Evolutionary conservation across 2,888 invertebrate species (phyloP).

Genomic region (Tromatobia lineatoria): DNA sequence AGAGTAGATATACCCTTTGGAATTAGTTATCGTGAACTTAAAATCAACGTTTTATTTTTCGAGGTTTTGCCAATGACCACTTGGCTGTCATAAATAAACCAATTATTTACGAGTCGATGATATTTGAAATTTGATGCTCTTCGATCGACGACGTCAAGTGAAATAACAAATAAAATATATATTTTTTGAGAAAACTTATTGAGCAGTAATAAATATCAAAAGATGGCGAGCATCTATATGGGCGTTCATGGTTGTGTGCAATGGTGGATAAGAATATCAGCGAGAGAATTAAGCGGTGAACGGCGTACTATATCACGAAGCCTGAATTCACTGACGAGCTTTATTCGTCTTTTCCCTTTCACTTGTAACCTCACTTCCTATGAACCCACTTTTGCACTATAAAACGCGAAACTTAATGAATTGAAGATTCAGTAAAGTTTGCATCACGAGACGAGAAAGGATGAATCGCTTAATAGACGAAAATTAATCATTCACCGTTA

Average conservation of each 20-base stretch:
- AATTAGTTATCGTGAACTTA: too few relatives aligned
- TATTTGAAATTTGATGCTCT: too few relatives aligned
- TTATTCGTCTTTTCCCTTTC: slow-evolving; percentile 7
- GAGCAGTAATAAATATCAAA: too few relatives aligned
- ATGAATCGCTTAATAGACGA: slow-evolving; percentile 39
- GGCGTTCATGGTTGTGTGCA: slow-evolving; percentile 42
- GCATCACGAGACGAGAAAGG: slow-evolving; percentile 14
- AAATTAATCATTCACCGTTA: slow-evolving; percentile 63
- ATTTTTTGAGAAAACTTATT: too few relatives aligned
- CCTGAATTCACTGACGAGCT: slow-evolving; percentile 24
- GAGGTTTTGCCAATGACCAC: too few relatives aligned
- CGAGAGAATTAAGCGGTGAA: slow-evolving; percentile 18
- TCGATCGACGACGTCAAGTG: too few relatives aligned
- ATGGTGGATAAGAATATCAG: slow-evolving; percentile 40
- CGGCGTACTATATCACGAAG: slow-evolving; percentile 21
- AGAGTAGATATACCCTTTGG: too few relatives aligned
- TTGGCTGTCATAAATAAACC: too few relatives aligned
- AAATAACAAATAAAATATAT: too few relatives aligned
- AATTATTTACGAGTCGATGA: too few relatives aligned
- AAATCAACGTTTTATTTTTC: too few relatives aligned
- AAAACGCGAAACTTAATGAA: slow-evolving; percentile 66
- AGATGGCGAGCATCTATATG: background rate
- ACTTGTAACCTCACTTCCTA: slow-evolving; percentile 27
- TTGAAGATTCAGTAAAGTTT: slow-evolving; percentile 64
- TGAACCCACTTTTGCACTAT: slow-evolving; percentile 33